phyloP scores from a whole-genome alignment of 2,888 invertebrate genomes.

The Mycalesis mineus region DNA sequence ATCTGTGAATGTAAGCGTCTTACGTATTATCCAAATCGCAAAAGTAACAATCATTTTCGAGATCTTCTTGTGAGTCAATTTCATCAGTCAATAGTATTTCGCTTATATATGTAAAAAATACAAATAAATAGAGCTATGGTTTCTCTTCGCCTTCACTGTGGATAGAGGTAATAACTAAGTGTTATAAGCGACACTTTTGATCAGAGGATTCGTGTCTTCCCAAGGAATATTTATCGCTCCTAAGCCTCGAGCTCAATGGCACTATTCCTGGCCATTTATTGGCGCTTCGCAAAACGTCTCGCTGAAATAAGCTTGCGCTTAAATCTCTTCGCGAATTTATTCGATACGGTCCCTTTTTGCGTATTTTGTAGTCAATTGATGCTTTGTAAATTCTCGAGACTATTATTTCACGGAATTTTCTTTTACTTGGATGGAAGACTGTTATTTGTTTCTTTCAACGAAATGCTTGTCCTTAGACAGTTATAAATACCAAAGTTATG shows the following conservation, averaged over 20 bases:
- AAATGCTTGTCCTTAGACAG: not conserved
- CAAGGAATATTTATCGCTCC: slow-evolving; percentile 45
- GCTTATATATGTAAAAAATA: no score
- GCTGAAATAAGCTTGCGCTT: slow-evolving; percentile 28
- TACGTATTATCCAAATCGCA: no score
- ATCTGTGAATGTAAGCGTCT: no score
- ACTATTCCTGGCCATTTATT: slow-evolving; percentile 41
- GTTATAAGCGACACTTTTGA: slow-evolving; percentile 36
- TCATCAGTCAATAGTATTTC: no score
- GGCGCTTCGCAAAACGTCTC: slow-evolving; percentile 32
- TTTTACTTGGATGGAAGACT: not conserved
- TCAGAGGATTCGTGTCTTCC: slow-evolving; percentile 44
- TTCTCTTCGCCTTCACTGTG: slow-evolving; percentile 10
- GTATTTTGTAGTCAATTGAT: slow-evolving; percentile 4
- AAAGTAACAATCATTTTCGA: no score
- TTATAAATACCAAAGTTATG: not conserved
- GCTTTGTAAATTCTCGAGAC: slow-evolving; percentile 6
- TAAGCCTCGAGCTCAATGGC: slow-evolving; percentile 37
- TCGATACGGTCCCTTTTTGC: slow-evolving; percentile 14
- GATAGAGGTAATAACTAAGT: slow-evolving; percentile 27
- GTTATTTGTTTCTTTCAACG: not conserved
- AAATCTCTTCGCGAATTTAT: slow-evolving; percentile 31
- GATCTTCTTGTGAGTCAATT: no score
- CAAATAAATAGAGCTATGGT: not conserved
- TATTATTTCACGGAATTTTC: slow-evolving; percentile 2